Evolutionary conservation across 2,113 vertebrate genomes (phyloP).

Genomic region (Orthonyx spaldingii): DNA sequence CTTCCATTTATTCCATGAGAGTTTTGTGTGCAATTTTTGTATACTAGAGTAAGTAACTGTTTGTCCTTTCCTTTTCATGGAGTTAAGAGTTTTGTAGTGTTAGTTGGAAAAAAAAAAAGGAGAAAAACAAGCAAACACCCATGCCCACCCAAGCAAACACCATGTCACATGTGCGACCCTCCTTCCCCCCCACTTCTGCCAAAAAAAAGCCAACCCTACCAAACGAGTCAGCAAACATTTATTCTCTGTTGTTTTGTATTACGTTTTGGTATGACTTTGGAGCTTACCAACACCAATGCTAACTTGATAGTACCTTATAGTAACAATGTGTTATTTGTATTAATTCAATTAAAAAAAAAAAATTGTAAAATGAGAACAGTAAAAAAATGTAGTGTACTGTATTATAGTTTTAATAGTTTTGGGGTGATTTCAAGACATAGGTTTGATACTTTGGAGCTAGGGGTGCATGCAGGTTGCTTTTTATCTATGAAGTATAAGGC

Average conservation of each 20-base stretch:
- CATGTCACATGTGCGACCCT: background rate
- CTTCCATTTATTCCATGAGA: background rate
- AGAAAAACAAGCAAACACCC: background rate
- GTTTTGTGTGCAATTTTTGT: background rate
- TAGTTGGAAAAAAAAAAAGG: background rate
- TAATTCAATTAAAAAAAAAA: background rate
- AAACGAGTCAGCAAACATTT: background rate
- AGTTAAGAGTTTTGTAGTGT: background rate
- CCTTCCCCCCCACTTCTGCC: fast-evolving
- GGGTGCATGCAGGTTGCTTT: background rate
- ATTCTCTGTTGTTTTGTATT: background rate
- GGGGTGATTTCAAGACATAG: background rate
- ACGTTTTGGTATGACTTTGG: background rate
- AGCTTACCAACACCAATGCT: background rate
- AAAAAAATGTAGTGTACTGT: background rate
- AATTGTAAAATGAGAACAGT: background rate
- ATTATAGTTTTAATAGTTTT: background rate
- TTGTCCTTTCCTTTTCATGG: background rate
- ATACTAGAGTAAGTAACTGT: background rate
- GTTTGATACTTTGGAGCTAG: background rate
- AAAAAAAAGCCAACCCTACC: background rate
- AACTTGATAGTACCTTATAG: background rate
- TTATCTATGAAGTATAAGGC: background rate
- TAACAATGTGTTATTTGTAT: background rate
- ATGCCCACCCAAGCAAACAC: background rate